Base-by-base conservation (phyloP, 2,113 vertebrate species). In the Calonectris borealis region DNA sequence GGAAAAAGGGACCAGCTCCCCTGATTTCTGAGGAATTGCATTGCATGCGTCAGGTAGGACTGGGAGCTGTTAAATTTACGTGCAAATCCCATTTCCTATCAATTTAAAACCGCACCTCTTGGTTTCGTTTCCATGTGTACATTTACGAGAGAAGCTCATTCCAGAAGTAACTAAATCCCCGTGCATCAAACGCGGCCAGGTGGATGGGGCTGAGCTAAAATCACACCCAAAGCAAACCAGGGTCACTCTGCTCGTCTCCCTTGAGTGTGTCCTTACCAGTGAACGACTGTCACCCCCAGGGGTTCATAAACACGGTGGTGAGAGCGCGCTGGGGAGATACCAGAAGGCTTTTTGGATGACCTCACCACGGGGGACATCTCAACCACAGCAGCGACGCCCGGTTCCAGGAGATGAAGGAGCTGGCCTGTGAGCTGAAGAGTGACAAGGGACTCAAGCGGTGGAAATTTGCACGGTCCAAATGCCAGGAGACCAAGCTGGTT, bases 361-460 rank as follows among this genome's bases (percentile, higher is more conserved):
- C 16, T 38, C 25, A n/a, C 16, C 42, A 2, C 3, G 13, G n/a
- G 27, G 16, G 14, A 76, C 25, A 3, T 19, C 68, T 77, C 34
- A 40, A 40, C 11, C 40, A 98, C 24, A 97, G 99, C 88, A 98
- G 98, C 2, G 92, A 98, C 12, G 72, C 96, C 32, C 97, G 97
- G 4, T 99, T 99, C 97, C 98, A 98, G 90, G 98, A 98, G 96
- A 99, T 99, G 98, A 98, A 98, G 96, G 98, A 98, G 62, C 96
- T 99, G 88, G 99, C 99, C 24, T 97, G 97, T 4, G 98, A 98
- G 75, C 93, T 99, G 82, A 98, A 98, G 44, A 99, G 97, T 16
- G 98, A 98, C 19, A 95, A 96, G 52, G 98, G 98, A 15, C 97
- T 98, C 76, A 98, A 98, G 80, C 98, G 98, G 80, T 99, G 99